Evolutionary conservation across 1,140 invertebrate genomes (phyloP), one percentile per base, ranked within the genome.

Genomic region (Drosophila kikkawai): DNA sequence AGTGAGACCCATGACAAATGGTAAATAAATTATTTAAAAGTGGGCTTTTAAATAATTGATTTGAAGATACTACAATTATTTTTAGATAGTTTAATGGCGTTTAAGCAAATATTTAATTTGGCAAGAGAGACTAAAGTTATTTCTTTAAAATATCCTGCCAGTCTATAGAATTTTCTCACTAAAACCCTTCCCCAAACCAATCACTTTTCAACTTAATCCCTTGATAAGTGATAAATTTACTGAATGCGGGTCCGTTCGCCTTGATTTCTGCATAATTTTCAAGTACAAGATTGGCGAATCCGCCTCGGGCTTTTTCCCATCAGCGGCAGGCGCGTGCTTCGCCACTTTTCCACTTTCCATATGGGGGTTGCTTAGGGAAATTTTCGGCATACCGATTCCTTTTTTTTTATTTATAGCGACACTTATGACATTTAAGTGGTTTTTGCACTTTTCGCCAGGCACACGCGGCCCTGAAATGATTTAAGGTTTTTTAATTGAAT

Each of bases 401-500:
- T 75, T 79, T 80, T 80, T 76, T 61, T 88, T 84, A 88, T 90
- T 88, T 88, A 88, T 90, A 60, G 69, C 85, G 58, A 71, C 75
- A 76, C 74, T 75, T 75, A 70, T 90, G 74, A 74, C 84, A 81
- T 78, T 84, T 88, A 88, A 88, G 84, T 90, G 84, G 68, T 88
- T 88, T 87, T 84, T 90, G 85, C 84, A 88, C 85, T 88, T 88
- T 88, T 84, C 47, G 15, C 51, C 19, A 75, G 63, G 69, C 84
- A 90, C 78, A 32, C 48, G 26, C n/a, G 2, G 6, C 73, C 26
- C 70, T 48, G 0, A 81, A 64, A 78, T 90, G 84, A 88, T 88
- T 84, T 88, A 88, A 59, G 51, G 60, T 48, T 50, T 88, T 90
- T 90, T 88, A 88, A 88, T 88, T 88, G 84, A 84, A 88, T 90